Evolutionary conservation across 2,888 invertebrate species (phyloP), one percentile per base, ranked within the genome.

Genomic region (Heliconius erato): DNA sequence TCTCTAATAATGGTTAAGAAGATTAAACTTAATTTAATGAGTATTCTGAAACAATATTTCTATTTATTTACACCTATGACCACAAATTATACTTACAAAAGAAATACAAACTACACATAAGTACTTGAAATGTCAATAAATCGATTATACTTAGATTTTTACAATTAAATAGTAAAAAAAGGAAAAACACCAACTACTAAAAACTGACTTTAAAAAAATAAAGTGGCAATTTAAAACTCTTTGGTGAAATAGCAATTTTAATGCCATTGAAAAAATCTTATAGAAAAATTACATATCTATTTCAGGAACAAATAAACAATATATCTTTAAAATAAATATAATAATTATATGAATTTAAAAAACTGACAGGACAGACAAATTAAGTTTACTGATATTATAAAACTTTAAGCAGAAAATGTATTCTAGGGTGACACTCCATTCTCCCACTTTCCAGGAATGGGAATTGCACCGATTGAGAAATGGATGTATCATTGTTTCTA

Each of bases 71-170:
- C 76, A 76, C 3, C 63, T 63, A 76, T 9, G 26, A 76, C 59
- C 26, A 72, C 49, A 76, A 63, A 59, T 59, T 26, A 63, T 40
- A 63, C 76, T 63, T 76, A 76, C n/a, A 76, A 63, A 76, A 76
- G n/a, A 40, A 72, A 72, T 49, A 72, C 71, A 72, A 76, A 19
- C 35, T 59, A 59, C 35, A 59, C n/a, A 40, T 72, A 76, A 76
- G 35, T 76, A 76, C 74, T 23, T 76, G 32, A 59, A 76, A 76
- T 32, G 63, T 76, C 63, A 63, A 63, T 35, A 74, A n/a, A 76
- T 26, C 76, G 40, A 76, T 63, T 63, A 59, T 63, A n/a, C n/a
- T 32, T 59, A 59, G 35, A 76, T 63, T 76, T 32, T 59, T 59
- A 76, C 63, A 76, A 63, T 35, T 63, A 59, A 76, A 59, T n/a